phyloP scores from a whole-genome alignment of 2,888 invertebrate genomes.

The Gymnosoma rotundatum region DNA sequence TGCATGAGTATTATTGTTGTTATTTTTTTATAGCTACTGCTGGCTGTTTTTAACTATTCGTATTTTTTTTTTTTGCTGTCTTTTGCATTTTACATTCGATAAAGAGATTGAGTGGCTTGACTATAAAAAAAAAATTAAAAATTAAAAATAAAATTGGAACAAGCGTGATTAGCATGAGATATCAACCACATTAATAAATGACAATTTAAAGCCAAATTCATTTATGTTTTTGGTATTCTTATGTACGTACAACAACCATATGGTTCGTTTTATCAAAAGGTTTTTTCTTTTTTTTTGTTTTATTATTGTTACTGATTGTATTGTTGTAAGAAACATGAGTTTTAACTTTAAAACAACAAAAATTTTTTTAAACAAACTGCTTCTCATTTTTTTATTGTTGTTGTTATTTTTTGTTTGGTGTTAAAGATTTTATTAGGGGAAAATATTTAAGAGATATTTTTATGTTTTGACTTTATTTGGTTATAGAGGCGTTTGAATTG shows the following conservation, averaged over 20 bases:
- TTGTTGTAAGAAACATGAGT: conserved; percentile 50
- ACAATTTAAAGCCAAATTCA: conserved; percentile 58
- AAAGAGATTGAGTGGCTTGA: conserved; percentile 30
- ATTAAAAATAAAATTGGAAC: conserved; percentile 68
- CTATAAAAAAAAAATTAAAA: conserved; percentile 2
- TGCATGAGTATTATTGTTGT: conserved; percentile 10
- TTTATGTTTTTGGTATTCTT: conserved; percentile 25
- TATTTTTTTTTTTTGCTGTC: neutral
- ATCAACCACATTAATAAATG: conserved; percentile 70
- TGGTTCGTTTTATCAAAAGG: conserved; percentile 49
- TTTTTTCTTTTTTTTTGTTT: conserved; percentile 8
- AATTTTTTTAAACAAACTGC: conserved; percentile 25
- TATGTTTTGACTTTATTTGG: conserved; percentile 60
- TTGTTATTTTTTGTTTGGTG: conserved; percentile 18
- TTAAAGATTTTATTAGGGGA: conserved; percentile 32
- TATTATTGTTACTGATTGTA: neutral
- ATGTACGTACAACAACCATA: conserved; percentile 42
- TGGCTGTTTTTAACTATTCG: conserved; percentile 29
- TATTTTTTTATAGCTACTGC: conserved; percentile 39
- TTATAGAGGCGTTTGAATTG: conserved; percentile 60
- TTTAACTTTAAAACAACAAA: conserved; percentile 37
- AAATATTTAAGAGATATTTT: conserved; percentile 30
- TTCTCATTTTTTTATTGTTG: neutral
- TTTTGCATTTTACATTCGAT: conserved; percentile 6
- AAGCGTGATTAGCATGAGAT: conserved; percentile 71